Conservation (phyloP, 2,113 vertebrate species). For the Thomomys bottae region DNA sequence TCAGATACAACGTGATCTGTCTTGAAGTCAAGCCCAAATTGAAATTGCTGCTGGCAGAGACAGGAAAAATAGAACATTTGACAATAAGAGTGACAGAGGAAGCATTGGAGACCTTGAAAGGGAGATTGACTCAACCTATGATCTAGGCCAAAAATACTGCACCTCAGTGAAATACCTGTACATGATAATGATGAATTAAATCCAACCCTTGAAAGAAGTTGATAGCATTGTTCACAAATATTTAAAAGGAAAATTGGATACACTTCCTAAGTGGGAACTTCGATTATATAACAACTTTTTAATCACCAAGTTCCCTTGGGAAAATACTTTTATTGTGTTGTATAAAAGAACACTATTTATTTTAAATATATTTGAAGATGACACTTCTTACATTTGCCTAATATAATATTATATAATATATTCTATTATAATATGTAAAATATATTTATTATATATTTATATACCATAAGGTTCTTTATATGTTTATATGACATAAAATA, state of each 20-base stretch:
- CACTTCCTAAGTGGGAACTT: conserved; percentile 60
- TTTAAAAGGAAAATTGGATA: conserved; percentile 49
- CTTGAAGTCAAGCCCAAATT: conserved; percentile 81
- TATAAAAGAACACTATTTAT: conserved; percentile 35
- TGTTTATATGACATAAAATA: too few species aligned
- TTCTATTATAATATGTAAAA: too few species aligned
- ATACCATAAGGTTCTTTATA: too few species aligned
- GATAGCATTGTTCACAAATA: conserved; percentile 38
- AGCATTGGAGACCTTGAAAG: conserved; percentile 60
- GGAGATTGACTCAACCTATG: conserved; percentile 59
- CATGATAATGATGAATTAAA: background rate
- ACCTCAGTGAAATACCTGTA: conserved; percentile 44
- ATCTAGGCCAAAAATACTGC: conserved; percentile 7
- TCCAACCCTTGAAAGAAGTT: conserved; percentile 5
- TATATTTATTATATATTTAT: too few species aligned
- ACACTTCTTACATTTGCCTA: conserved; percentile 27
- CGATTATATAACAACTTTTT: conserved; percentile 53
- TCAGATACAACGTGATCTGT: conserved; percentile 70
- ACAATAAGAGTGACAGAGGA: conserved; percentile 80
- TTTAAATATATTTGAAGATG: conserved; percentile 33
- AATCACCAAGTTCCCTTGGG: conserved; percentile 28
- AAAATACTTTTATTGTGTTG: conserved; percentile 60
- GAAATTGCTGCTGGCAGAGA: conserved; percentile 80
- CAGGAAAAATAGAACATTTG: conserved; percentile 80
- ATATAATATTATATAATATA: too few species aligned